phyloP scores from a whole-genome alignment of 2,888 invertebrate genomes.

The Napeogenes sylphis region DNA sequence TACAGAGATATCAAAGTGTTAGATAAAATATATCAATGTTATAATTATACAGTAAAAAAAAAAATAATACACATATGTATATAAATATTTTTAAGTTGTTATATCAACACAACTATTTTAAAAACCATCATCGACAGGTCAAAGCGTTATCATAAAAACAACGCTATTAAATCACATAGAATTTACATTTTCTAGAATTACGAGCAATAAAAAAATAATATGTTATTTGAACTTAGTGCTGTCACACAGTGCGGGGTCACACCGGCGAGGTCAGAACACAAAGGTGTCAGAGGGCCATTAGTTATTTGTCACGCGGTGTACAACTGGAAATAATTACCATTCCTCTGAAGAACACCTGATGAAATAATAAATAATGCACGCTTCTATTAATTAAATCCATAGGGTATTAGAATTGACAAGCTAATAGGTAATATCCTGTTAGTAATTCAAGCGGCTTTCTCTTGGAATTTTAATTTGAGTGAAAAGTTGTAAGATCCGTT shows the following conservation, averaged over 20 bases:
- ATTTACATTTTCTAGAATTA: background rate
- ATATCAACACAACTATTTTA: no score
- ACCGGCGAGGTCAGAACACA: conserved; percentile 40
- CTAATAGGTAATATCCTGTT: conserved; percentile 40
- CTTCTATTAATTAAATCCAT: conserved; percentile 24
- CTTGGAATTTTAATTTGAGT: conserved; percentile 25
- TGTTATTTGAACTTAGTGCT: conserved; percentile 22
- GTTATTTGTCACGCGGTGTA: conserved; percentile 35
- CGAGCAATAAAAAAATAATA: conserved; percentile 17
- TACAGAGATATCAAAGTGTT: no score
- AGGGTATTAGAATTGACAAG: conserved; percentile 33
- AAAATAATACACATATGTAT: no score
- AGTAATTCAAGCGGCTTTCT: conserved; percentile 33
- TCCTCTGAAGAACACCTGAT: conserved; percentile 31
- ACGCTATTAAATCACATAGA: background rate
- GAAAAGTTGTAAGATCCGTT: conserved; percentile 15
- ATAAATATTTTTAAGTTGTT: no score
- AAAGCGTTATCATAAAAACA: background rate
- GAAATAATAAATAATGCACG: conserved; percentile 36
- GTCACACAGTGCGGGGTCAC: conserved; percentile 35
- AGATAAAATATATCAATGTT: no score
- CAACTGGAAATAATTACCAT: conserved; percentile 40
- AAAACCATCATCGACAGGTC: background rate
- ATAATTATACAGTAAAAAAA: no score
- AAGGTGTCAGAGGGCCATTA: conserved; percentile 41